Base-by-base conservation (phyloP, 2,797 vertebrate species). In the Lycodopsis pacificus region DNA sequence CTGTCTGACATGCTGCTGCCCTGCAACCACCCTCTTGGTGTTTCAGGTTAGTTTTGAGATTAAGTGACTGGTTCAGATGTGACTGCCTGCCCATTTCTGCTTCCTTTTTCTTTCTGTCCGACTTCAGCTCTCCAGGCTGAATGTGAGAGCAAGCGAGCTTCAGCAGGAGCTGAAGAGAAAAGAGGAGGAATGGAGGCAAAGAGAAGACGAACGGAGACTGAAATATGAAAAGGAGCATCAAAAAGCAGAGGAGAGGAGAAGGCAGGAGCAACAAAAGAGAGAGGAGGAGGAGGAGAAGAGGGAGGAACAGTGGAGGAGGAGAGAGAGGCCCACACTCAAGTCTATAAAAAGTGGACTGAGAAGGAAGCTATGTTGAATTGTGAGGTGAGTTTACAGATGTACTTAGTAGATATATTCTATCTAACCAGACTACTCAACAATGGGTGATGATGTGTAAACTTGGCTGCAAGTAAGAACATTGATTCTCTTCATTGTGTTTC, bases 41-140 rank as follows among this genome's bases (percentile, higher is more conserved):
- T 79, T 77, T 86, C 62, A 25, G 57, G 79, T 83, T 73, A 80
- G 49, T 77, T 76, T 80, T 75, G 40, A 76, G 57, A 81, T 77
- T 54, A 74, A 57, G 56, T 66, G 38, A 65, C 65, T 66, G 36
- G 32, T 61, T 61, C 42, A 14, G 36, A 83, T 76, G 61, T 59
- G 32, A 71, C 76, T 70, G 48, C 65, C 65, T 71, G 63, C 20
- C 53, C 61, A 68, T 71, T 73, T 44, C 38, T 54, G 1, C 32
- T 38, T 73, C 34, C 73, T 34, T 48, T 79, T 65, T 74, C 40
- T 65, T 58, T 30, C 62, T 75, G 46, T 7, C 56, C 76, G 69
- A 58, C 59, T 82, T 59, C 32, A 81, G 83, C 65, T 84, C 51
- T 85, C 46, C 61, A 42, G 71, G 34, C 46, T 83, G 66, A 74